A percentile compares a stretch with the other conserved stretches of the same genome.
Evolutionary conservation across 2,113 vertebrate species (phyloP).

Genomic region (Pogona vitticeps): DNA sequence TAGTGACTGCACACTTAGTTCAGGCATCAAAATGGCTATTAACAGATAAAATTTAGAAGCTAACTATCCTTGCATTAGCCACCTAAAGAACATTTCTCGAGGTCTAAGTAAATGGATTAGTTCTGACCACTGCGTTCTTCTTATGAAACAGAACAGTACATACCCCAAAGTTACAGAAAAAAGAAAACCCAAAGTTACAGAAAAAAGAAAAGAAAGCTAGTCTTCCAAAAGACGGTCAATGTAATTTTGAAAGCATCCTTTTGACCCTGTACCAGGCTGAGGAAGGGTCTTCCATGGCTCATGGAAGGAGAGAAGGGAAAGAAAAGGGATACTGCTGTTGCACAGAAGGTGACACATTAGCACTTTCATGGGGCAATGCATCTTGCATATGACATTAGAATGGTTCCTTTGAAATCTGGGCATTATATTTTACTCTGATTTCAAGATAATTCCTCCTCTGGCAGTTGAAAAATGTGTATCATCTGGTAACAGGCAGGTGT

Average conservation of each 20-base stretch:
- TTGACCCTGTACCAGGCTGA: neutral
- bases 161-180: neutral
- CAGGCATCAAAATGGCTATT: neutral
- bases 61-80: neutral
- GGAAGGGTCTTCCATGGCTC: neutral
- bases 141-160: neutral
- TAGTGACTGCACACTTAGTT: neutral
- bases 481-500: neutral
- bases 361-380: too few species aligned
- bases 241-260: neutral
- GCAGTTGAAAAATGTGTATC: neutral
- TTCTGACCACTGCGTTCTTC: neutral
- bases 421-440: neutral
- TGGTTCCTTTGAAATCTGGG: neutral
- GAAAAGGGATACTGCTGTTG: neutral
- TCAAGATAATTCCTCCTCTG: neutral
- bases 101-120: constrained; percentile 8
- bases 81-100: neutral
- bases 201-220: neutral
- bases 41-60: neutral
- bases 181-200: neutral
- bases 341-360: neutral
- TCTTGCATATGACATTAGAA: too few species aligned
- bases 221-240: neutral
- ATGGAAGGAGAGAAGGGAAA: neutral